Conservation (phyloP, 2,113 vertebrate genomes). For the Jacana jacana region DNA sequence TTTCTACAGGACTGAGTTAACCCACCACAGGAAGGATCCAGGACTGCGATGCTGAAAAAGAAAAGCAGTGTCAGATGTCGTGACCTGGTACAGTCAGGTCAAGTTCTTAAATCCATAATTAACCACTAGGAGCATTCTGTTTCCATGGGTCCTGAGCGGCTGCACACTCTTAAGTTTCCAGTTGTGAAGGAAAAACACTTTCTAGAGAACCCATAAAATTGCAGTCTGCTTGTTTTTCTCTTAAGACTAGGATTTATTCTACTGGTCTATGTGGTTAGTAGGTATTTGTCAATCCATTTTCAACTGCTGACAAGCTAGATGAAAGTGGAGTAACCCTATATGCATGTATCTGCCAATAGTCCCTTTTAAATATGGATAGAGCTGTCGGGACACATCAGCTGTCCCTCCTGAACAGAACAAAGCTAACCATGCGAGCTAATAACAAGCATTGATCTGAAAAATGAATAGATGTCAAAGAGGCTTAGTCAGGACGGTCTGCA, state of each 20-base stretch:
- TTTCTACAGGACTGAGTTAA: neutral
- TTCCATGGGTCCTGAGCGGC: neutral
- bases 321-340: neutral
- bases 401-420: neutral
- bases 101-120: neutral
- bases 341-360: neutral
- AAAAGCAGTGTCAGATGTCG: neutral
- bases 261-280: neutral
- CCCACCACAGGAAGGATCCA: neutral
- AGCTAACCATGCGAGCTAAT: neutral
- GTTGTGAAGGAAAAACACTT: neutral
- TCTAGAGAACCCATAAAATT: neutral
- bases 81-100: neutral
- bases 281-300: neutral
- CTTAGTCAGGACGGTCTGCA: neutral
- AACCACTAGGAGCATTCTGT: neutral
- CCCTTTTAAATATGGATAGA: neutral
- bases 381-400: neutral
- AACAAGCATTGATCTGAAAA: slow-evolving; percentile 41
- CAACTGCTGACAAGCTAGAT: neutral
- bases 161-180: neutral
- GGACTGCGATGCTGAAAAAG: neutral
- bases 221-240: neutral
- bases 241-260: neutral
- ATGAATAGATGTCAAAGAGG: neutral